Evolutionary conservation across 2,888 invertebrate genomes (phyloP).

Genomic region (Gasteruption jaculator): DNA sequence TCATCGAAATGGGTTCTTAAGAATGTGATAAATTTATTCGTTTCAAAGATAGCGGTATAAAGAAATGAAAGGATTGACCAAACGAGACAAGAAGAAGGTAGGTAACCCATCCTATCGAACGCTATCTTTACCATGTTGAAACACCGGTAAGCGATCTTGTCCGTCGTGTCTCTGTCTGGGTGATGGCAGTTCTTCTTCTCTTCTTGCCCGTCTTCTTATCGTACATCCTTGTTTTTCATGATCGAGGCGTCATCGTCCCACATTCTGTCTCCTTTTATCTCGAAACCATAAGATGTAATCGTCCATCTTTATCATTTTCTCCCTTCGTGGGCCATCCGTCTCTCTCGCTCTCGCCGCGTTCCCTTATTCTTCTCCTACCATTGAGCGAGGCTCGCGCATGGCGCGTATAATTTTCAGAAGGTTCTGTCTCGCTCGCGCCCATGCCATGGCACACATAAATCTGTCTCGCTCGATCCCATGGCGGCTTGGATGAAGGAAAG

Average conservation of each 20-base stretch:
- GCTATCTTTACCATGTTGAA: constrained; percentile 41
- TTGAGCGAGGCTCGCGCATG: constrained; percentile 38
- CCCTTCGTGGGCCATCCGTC: too few relatives aligned
- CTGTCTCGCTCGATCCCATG: constrained; percentile 30
- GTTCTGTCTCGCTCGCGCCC: constrained; percentile 26
- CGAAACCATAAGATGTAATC: constrained; percentile 10
- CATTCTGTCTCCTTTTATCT: constrained; percentile 13
- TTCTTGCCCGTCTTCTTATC: constrained; percentile 14
- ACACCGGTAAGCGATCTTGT: constrained; percentile 47
- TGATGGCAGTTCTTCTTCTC: constrained; percentile 30
- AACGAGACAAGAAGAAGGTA: constrained; percentile 47
- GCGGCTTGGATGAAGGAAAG: constrained; percentile 52
- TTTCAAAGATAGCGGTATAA: too few relatives aligned
- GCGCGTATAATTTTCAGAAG: constrained; percentile 46
- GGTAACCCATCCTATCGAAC: constrained; percentile 43
- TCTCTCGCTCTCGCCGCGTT: constrained; percentile 8
- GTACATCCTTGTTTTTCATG: constrained; percentile 18
- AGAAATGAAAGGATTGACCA: constrained; percentile 37
- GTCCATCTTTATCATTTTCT: too few relatives aligned
- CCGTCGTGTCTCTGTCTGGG: constrained; percentile 39
- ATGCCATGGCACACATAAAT: constrained; percentile 43
- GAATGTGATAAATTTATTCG: too few relatives aligned
- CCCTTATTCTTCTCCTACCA: constrained; percentile 16
- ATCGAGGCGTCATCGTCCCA: constrained; percentile 12
- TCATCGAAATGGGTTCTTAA: too few relatives aligned